A percentile compares a stretch with the other conserved stretches of the same genome.
Conservation (phyloP, 2,888 invertebrate genomes). For the Ommatoiulus sabulosus region DNA sequence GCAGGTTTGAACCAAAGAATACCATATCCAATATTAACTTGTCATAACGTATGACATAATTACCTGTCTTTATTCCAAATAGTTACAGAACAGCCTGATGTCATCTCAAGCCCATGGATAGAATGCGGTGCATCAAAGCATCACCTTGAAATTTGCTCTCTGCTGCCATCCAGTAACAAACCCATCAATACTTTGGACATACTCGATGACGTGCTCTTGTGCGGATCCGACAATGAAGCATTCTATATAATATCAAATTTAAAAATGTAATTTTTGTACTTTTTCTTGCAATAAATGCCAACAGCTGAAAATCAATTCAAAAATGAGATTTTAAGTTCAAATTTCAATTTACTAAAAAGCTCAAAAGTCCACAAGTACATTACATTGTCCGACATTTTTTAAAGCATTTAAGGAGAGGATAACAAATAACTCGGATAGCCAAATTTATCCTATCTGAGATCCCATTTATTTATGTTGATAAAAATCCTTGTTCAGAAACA, state of each 20-base stretch:
- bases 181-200: constrained; percentile 86
- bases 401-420: no score
- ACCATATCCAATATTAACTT: background rate
- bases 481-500: no score
- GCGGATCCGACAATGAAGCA: constrained; percentile 90
- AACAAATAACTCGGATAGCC: no score
- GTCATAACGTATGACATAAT: background rate
- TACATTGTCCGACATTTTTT: no score
- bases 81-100: background rate
- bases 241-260: constrained; percentile 76
- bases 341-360: no score
- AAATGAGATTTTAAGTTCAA: background rate
- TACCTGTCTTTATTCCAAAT: constrained; percentile 15
- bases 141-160: constrained; percentile 76
- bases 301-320: background rate
- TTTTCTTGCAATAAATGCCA: background rate
- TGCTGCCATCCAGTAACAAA: constrained; percentile 81
- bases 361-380: no score
- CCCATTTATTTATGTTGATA: no score
- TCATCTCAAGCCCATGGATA: constrained; percentile 73
- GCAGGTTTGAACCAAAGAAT: constrained; percentile 38
- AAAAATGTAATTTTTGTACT: constrained; percentile 39
- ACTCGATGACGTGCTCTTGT: constrained; percentile 79
- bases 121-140: constrained; percentile 77
- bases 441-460: no score